These are phyloP conservation scores for Maccullochella peelii DNA, from an alignment of 2,113 vertebrate genomes.

Conservation along the genomic window DNA sequence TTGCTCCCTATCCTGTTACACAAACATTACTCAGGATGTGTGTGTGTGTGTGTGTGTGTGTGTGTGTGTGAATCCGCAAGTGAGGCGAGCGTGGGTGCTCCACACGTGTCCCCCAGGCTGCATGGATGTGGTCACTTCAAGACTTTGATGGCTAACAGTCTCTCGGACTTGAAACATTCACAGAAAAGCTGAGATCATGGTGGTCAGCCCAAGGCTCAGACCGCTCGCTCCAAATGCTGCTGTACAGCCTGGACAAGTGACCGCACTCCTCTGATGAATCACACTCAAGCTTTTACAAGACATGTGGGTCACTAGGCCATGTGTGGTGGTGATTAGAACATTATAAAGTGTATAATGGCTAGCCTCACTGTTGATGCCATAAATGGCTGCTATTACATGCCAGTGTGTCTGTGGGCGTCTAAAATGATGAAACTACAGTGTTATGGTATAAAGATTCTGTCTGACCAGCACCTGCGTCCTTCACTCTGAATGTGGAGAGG, in stretches of 20 bases:
- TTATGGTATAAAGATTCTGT: neutral
- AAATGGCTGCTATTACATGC: neutral
- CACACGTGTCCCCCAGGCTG: constrained; percentile 47
- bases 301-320: constrained; percentile 32
- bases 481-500: neutral
- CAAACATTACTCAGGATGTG: constrained; percentile 23
- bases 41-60: neutral
- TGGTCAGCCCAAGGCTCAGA: constrained; percentile 44
- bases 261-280: constrained; percentile 48
- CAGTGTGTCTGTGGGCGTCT: neutral
- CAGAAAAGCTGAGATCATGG: constrained; percentile 42
- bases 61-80: neutral
- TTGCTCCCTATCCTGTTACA: constrained; percentile 6
- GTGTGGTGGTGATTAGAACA: constrained; percentile 18
- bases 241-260: constrained; percentile 15
- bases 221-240: constrained; percentile 7
- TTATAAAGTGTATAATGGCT: constrained; percentile 2
- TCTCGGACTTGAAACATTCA: constrained; percentile 48
- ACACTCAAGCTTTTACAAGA: constrained; percentile 31
- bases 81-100: constrained; percentile 16
- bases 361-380: neutral
- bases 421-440: neutral
- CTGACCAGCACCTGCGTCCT: neutral
- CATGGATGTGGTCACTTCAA: constrained; percentile 47
- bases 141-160: constrained; percentile 48